phyloP scores from a whole-genome alignment of 2,888 invertebrate species.

The Mesorhabditis spiculigera region DNA sequence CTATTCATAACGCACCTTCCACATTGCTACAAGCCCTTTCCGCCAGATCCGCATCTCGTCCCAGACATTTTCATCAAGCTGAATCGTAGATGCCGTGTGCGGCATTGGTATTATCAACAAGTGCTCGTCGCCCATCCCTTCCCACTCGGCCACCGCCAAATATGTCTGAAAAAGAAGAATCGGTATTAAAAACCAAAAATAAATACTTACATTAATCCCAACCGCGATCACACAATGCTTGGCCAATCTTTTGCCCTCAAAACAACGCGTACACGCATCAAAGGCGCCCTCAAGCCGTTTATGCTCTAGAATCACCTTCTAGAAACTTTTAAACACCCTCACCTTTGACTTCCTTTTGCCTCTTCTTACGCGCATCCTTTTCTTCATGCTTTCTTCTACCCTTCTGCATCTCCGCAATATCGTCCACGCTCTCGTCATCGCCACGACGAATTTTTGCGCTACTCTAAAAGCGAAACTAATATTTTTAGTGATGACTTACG shows the following conservation, averaged over 20 bases:
- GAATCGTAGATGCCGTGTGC: constrained; percentile 74
- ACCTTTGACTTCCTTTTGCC: constrained; percentile 40
- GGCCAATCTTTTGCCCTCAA: constrained; percentile 75
- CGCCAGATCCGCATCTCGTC: constrained; percentile 78
- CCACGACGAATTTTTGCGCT: constrained; percentile 41
- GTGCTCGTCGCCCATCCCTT: constrained; percentile 79
- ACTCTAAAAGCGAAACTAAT: constrained; percentile 29
- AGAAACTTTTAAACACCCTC: background rate
- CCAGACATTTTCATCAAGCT: constrained; percentile 91
- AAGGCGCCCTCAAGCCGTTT: constrained; percentile 70
- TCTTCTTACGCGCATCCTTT: constrained; percentile 33
- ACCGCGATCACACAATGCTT: constrained; percentile 81
- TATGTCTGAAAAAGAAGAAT: constrained; percentile 67
- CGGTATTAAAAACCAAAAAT: constrained; percentile 2
- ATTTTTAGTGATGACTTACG: constrained; percentile 25
- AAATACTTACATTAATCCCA: constrained; percentile 69
- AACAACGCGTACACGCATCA: constrained; percentile 78
- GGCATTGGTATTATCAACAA: constrained; percentile 79
- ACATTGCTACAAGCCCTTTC: constrained; percentile 76
- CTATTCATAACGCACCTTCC: constrained; percentile 63
- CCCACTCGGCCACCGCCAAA: constrained; percentile 75
- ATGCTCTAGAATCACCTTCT: constrained; percentile 67
- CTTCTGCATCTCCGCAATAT: constrained; percentile 49
- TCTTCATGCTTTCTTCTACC: constrained; percentile 39
- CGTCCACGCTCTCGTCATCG: constrained; percentile 52